Evolutionary conservation across 2,797 vertebrate species (phyloP), one percentile per base, ranked within the genome.

Genomic region (Dermochelys coriacea): DNA sequence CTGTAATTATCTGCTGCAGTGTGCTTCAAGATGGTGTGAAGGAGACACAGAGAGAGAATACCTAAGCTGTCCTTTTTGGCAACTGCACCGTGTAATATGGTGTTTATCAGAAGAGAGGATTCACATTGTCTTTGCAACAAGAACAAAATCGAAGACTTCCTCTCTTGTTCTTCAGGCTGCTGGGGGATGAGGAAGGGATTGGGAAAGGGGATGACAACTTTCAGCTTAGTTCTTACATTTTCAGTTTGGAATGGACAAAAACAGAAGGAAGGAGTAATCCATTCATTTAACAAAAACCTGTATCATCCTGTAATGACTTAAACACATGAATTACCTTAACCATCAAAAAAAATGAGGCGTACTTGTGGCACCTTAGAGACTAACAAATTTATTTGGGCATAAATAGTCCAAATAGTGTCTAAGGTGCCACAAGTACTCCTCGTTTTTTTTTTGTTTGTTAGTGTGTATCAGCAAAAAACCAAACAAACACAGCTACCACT

Each of bases 1-100:
- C 21, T 87, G 29, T 85, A 79, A 27, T 41, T 77, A 41, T 5
- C 71, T 90, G 89, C 80, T 80, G 77, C 80, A 87, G 71, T 81
- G 64, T 3, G 5, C 47, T 93, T 47, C 16, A 83, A 12, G 84
- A 71, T 5, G 83, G 45, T 57, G 45, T 49, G 4, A 55, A 25
- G n/a, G 47, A 9, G 23, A 31, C 0, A 4, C 11, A 29, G 31
- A 45, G 4, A 80, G 75, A 79, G 47, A 52, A 80, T 55, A 82
- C 4, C 7, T 7, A 93, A 83, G 8, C 25, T 94, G 64, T 80
- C 82, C 1, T 88, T 82, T 55, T 19, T 12, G 85, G 50, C 31
- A 64, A 41, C 27, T 49, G 49, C 5, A 27, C 84, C 12, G 0
- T 2, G 82, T 52, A 80, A 29, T 51, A 19, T 31, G 71, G 54